Evolutionary conservation across 1,140 invertebrate genomes (phyloP), one percentile per base, ranked within the genome.

Genomic region (Brachionus rubens): DNA sequence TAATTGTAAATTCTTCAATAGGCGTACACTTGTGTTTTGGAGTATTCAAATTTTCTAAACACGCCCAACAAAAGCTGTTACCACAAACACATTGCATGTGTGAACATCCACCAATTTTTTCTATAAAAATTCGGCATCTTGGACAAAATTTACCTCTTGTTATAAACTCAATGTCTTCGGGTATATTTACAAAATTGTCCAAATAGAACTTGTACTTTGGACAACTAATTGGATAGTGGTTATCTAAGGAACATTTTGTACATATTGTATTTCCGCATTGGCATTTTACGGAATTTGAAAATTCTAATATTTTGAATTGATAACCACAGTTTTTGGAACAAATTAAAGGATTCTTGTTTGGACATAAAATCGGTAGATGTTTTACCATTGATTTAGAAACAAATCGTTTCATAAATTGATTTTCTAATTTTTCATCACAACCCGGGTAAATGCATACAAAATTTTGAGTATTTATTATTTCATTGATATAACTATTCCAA

Each of bases 31-130:
- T 36, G 3, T 3, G 3, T 3, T 36, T 3, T 5, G 4, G 3
- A 3, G 33, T 5, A 9, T 9, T 3, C 33, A 36, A 36, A 36
- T 36, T 36, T 9, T 36, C 4, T 9, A 36, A 36, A 9, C 33
- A 36, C 4, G 3, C 33, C 68, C 68, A 75, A 26, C 33, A 52
- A 16, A 50, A 75, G 12, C 36, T 5, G 6, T 40, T 21, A 24
- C n/a, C 30, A 56, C 68, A 75, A 30, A 50, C 2, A 28, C 68
- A 75, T 36, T n/a, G 24, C 68, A 75, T 75, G 46, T 75, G 68
- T n/a, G 30, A 14, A 43, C 68, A 75, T 2, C 68, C 68, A 41
- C 19, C 52, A 41, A 52, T 52, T 46, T 75, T 75, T 75, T 50
- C 46, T 1, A 75, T 28, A 41, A 24, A 33, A 2, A 14, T 30